phyloP scores from a whole-genome alignment of 2,888 invertebrate genomes.

The Callyntrura sp. region DNA sequence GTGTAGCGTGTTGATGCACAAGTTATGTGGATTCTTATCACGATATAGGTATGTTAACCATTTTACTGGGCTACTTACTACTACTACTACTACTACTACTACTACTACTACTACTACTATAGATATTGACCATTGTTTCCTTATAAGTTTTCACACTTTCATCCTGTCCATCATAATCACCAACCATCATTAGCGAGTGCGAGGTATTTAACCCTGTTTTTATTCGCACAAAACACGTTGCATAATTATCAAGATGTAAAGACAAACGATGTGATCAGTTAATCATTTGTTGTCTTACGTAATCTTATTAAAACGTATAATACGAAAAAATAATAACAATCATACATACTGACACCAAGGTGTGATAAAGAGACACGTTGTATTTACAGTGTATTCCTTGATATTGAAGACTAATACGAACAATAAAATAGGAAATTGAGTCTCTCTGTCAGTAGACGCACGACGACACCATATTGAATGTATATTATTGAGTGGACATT shows the following conservation, averaged over 20 bases:
- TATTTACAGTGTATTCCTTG: background rate
- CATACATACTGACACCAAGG: background rate
- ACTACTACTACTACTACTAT: background rate
- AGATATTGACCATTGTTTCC: background rate
- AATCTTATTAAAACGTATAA: background rate
- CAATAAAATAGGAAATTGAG: conserved; percentile 55
- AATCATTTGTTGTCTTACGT: background rate
- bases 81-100: background rate
- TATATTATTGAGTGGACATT: no score
- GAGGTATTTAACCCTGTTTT: conserved; percentile 35
- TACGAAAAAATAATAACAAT: background rate
- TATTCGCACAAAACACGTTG: conserved; percentile 33
- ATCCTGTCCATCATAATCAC: background rate
- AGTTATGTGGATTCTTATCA: background rate
- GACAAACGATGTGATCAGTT: conserved; percentile 32
- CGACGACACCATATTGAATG: conserved; percentile 9
- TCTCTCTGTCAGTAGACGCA: background rate
- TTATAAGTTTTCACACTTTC: background rate
- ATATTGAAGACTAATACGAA: background rate
- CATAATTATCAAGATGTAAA: conserved; percentile 37
- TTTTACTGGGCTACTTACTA: background rate
- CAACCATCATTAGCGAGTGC: background rate
- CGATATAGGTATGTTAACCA: no score
- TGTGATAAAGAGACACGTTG: background rate
- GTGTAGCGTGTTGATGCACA: background rate